phyloP scores from a whole-genome alignment of 2,888 invertebrate species.

The Nycteola revayana region DNA sequence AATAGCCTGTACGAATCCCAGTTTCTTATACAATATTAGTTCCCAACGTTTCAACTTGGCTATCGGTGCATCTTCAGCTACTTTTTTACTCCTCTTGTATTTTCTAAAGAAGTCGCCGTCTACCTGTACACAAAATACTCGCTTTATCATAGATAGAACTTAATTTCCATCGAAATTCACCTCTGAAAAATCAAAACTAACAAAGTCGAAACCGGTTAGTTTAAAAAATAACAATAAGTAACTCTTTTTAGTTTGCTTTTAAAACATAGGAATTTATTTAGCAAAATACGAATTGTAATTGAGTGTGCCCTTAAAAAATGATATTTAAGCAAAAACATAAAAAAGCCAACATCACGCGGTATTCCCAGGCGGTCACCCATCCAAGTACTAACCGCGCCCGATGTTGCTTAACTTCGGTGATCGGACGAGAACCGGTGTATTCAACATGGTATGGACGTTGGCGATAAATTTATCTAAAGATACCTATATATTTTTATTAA shows the following conservation, averaged over 20 bases:
- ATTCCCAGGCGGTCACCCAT: slow-evolving; percentile 70
- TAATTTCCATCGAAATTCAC: too few relatives aligned
- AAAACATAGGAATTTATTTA: too few relatives aligned
- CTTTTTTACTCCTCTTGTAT: slow-evolving; percentile 59
- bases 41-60: slow-evolving; percentile 73
- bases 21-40: slow-evolving; percentile 67
- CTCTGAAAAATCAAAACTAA: too few relatives aligned
- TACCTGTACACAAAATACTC: slow-evolving; percentile 39
- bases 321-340: too few relatives aligned
- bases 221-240: too few relatives aligned
- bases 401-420: slow-evolving; percentile 76
- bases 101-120: slow-evolving; percentile 69
- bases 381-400: slow-evolving; percentile 74
- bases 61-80: slow-evolving; percentile 62
- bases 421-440: slow-evolving; percentile 75
- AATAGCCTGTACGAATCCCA: slow-evolving; percentile 70
- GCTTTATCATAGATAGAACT: too few relatives aligned
- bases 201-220: too few relatives aligned
- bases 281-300: too few relatives aligned
- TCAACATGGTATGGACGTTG: slow-evolving; percentile 69
- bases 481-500: too few relatives aligned
- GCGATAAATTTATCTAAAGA: too few relatives aligned
- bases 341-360: slow-evolving; percentile 62
- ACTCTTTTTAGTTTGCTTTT: too few relatives aligned
- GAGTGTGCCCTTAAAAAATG: too few relatives aligned